Evolutionary conservation across 2,888 invertebrate genomes (phyloP).

Genomic region (Therioaphis trifolii): DNA sequence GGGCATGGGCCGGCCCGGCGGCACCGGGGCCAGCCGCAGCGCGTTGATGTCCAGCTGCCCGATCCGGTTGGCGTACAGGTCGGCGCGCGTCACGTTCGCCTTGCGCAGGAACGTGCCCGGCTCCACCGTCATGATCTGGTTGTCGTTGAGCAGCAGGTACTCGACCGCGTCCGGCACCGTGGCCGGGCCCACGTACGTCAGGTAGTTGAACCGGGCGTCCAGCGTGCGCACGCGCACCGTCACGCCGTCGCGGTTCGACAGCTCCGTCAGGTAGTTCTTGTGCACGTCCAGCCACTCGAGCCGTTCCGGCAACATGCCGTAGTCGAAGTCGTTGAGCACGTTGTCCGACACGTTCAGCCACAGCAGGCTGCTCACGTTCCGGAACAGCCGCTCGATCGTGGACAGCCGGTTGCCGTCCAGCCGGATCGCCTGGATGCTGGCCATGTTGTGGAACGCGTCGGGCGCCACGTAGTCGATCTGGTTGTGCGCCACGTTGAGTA

Average conservation of each 20-base stretch:
- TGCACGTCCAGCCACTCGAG: conserved; percentile 91
- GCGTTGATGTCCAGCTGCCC: conserved; percentile 90
- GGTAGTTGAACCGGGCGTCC: conserved; percentile 90
- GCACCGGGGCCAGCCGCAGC: conserved; percentile 82
- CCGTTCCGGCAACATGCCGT: conserved; percentile 82
- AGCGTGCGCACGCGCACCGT: conserved; percentile 83
- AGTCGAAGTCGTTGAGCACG: conserved; percentile 88
- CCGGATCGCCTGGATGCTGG: conserved; percentile 85
- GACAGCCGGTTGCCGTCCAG: conserved; percentile 86
- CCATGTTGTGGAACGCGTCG: conserved; percentile 83
- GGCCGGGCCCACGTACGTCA: conserved; percentile 79
- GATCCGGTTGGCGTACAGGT: conserved; percentile 92
- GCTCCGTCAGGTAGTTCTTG: conserved; percentile 83
- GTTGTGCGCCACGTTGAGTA: conserved; percentile 89
- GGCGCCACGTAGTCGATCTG: conserved; percentile 81
- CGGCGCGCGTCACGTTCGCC: conserved; percentile 87
- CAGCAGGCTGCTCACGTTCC: conserved; percentile 82
- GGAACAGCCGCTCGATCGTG: conserved; percentile 85
- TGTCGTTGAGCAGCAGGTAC: conserved; percentile 88
- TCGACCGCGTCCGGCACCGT: conserved; percentile 88
- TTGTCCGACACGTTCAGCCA: conserved; percentile 94
- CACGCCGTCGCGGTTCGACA: conserved; percentile 80
- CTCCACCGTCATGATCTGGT: conserved; percentile 85
- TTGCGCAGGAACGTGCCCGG: conserved; percentile 91
- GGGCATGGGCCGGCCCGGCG: conserved; percentile 80